These are phyloP conservation scores for Paedocypris sp. DNA, from an alignment of 2,113 vertebrate species.

Conservation along the genomic window DNA sequence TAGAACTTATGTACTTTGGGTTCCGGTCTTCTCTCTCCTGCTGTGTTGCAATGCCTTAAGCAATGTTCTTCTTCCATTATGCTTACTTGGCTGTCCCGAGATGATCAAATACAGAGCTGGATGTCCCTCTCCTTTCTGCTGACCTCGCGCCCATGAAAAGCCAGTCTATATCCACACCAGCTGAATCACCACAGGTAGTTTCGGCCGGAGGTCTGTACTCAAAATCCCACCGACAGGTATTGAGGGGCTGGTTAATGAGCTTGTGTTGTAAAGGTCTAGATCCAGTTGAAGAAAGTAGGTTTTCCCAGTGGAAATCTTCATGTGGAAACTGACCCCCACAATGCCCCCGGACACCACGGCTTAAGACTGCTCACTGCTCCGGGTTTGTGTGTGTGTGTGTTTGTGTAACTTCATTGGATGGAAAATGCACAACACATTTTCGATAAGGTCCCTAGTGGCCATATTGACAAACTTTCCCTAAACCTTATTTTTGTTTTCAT, in stretches of 20 bases:
- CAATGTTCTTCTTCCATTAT: constrained; percentile 1
- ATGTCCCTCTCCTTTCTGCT: constrained; percentile 5
- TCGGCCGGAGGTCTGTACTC: constrained; percentile 15
- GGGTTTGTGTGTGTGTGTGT: too few relatives aligned
- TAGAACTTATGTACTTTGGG: background rate
- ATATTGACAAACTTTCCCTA: too few relatives aligned
- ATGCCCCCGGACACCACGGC: too few relatives aligned
- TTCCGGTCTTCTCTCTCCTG: background rate
- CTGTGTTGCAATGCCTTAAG: background rate
- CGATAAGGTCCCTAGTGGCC: too few relatives aligned
- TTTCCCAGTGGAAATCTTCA: constrained; percentile 24
- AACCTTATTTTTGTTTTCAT: too few relatives aligned
- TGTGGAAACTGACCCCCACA: constrained; percentile 32
- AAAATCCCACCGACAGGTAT: constrained; percentile 12
- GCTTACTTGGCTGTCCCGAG: background rate
- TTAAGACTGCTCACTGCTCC: too few relatives aligned
- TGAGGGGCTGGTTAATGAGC: constrained; percentile 19
- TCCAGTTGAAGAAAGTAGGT: too few relatives aligned
- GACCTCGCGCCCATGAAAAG: background rate
- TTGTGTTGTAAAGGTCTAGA: too few relatives aligned
- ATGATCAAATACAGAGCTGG: constrained; percentile 13
- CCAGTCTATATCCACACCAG: constrained; percentile 26
- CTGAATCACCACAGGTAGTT: constrained; percentile 19
- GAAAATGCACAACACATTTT: too few relatives aligned
- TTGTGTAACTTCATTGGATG: too few relatives aligned